Evolutionary conservation across 1,140 invertebrate species (phyloP), one percentile per base, ranked within the genome.

Genomic region (Saxidomus purpurata): DNA sequence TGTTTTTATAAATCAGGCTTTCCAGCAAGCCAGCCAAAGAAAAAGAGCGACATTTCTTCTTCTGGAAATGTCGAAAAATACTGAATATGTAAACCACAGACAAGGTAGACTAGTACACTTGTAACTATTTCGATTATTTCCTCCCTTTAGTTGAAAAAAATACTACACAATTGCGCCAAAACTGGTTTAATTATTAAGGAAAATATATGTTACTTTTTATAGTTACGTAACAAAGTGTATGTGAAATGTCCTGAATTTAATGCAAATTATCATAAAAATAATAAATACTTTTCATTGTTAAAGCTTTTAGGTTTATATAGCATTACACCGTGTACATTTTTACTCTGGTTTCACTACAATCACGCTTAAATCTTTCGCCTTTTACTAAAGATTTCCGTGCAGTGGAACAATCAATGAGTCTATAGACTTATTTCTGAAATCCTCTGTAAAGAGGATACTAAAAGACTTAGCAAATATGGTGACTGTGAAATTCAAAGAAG

Each of bases 311-410:
- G n/a, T n/a, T n/a, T n/a, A n/a, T n/a, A n/a, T n/a, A n/a, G n/a
- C n/a, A n/a, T n/a, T n/a, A n/a, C n/a, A n/a, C n/a, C n/a, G n/a
- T n/a, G n/a, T n/a, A n/a, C n/a, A n/a, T n/a, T n/a, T n/a, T 49
- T 49, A 86, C 83, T 86, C 83, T 86, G 83, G 83, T 86, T 86
- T 86, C 83, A 86, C 83, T 86, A 86, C 83, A 86, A 69, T 59
- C 89, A 90, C 89, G 89, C 40, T 76, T 90, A 90, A 90, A 90
- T 90, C 89, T 90, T 90, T 90, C 89, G 89, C 89, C 89, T 90
- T 90, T 90, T 90, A 90, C 89, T 90, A 90, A 90, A 90, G 89
- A 90, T 90, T 90, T 90, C 89, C 89, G 89, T 90, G 89, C 83
- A 90, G 89, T 87, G 89, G 89, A 90, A 82, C 89, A 90, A 79